Evolutionary conservation across 2,888 invertebrate species (phyloP), one percentile per base, ranked within the genome.

Genomic region (Hypomecis punctinalis): DNA sequence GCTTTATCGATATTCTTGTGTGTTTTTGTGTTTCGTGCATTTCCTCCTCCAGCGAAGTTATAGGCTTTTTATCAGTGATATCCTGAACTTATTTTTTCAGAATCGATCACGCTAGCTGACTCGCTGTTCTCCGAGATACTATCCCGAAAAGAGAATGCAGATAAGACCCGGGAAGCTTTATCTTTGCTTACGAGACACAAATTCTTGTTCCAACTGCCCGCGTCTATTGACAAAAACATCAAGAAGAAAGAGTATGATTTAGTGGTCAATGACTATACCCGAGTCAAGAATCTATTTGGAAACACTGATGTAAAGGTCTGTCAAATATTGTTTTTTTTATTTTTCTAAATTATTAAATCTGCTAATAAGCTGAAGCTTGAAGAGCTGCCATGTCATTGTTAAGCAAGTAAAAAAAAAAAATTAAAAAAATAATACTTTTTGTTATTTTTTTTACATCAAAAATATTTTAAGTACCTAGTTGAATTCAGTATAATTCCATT

Each of bases 191-290:
- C 98, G 56, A 94, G 99, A 48, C 99, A 99, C 89, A 97, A 97
- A 86, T 99, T 99, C 86, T 94, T 99, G 7, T 99, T 99, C 87
- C 98, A 99, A 84, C 94, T 99, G 75, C 99, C 99, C 0, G 96
- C 98, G 43, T 96, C 97, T 52, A 99, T 99, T 54, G 98, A 99
- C 79, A 96, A 96, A 74, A 99, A 98, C 78, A 98, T 99, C 67
- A 95, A 97, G 75, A 96, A 97, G 79, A 98, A 98, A 56, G 99
- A 99, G 83, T 99, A 98, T 84, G 99, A 99, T 84, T 95, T 98
- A 56, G 98, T 99, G 33, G 98, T 99, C 66, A 99, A 99, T 83
- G 99, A 99, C 86, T 99, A 99, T 84, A 97, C 98, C 0, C 94
- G 99, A 76, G 99, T 98, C 5, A 98, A 98, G 85, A 98, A 99